Evolutionary conservation across 2,888 invertebrate species (phyloP).

Genomic region (Coelogynopora nodosa): DNA sequence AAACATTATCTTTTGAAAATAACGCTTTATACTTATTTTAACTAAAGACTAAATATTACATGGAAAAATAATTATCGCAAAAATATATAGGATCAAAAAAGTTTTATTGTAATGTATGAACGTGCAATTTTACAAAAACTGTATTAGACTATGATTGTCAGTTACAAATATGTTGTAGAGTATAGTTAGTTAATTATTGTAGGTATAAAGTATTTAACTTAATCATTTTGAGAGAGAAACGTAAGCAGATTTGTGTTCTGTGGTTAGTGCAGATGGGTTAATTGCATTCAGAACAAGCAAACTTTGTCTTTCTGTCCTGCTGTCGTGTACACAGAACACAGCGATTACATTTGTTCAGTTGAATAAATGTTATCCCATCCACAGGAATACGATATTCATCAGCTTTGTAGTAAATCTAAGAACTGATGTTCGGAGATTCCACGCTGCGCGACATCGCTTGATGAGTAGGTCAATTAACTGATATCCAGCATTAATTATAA

Average conservation of each 20-base stretch:
- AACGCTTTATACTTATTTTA: too few relatives aligned
- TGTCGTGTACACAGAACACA: not conserved
- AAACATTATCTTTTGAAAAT: too few relatives aligned
- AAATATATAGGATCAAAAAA: too few relatives aligned
- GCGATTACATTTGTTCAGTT: not conserved
- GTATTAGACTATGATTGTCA: not conserved
- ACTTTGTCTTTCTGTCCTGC: not conserved
- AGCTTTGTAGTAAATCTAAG: not conserved
- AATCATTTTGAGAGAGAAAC: not conserved
- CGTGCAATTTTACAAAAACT: not conserved
- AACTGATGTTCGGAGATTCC: not conserved
- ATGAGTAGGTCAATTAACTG: not conserved
- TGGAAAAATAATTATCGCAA: too few relatives aligned
- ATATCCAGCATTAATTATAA: not conserved
- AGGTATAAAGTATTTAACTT: not conserved
- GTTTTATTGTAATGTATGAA: not conserved
- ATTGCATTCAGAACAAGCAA: too few relatives aligned
- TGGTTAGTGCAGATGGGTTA: not conserved
- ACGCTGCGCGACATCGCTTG: not conserved
- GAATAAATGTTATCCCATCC: not conserved
- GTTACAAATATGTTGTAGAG: not conserved
- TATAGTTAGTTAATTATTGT: not conserved
- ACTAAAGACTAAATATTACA: too few relatives aligned
- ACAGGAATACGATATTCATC: not conserved
- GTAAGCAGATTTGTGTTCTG: not conserved